A percentile compares a stretch with the other conserved stretches of the same genome.
Evolutionary conservation across 2,888 invertebrate genomes (phyloP).

Genomic region (Argyra leucocephala): DNA sequence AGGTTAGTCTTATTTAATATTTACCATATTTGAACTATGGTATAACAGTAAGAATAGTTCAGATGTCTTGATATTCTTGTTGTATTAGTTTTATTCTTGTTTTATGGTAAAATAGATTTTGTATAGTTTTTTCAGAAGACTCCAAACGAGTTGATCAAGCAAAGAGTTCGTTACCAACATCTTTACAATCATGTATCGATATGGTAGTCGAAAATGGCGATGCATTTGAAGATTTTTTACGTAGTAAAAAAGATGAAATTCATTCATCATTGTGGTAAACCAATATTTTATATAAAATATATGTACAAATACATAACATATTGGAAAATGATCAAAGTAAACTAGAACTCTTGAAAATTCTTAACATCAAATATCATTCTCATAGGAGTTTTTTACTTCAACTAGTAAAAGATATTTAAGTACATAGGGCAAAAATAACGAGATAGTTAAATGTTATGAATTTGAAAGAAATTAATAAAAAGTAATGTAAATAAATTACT

Average conservation of each 20-base stretch:
- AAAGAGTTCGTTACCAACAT: constrained; percentile 41
- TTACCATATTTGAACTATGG: not conserved
- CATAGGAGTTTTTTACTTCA: no score
- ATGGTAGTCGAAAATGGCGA: constrained; percentile 55
- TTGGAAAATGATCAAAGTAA: no score
- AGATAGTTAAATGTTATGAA: no score
- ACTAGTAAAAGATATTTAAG: no score
- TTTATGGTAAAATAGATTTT: constrained; percentile 35
- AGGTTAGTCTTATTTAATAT: not conserved
- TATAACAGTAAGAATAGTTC: not conserved
- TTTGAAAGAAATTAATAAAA: no score
- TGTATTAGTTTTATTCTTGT: constrained; percentile 8
- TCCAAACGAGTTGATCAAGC: constrained; percentile 28
- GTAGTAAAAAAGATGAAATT: constrained; percentile 39
- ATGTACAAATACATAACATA: no score
- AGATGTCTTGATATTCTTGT: not conserved
- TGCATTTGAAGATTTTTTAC: constrained; percentile 57
- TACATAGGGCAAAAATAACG: no score
- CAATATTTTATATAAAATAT: constrained; percentile 11
- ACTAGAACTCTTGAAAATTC: no score
- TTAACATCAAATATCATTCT: no score
- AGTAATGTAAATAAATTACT: no score
- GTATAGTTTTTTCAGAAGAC: constrained; percentile 46
- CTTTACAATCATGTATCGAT: constrained; percentile 50
- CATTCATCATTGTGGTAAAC: constrained; percentile 44